Evolutionary conservation across 2,888 invertebrate species (phyloP), one percentile per base, ranked within the genome.

Genomic region (Callosobruchus maculatus): DNA sequence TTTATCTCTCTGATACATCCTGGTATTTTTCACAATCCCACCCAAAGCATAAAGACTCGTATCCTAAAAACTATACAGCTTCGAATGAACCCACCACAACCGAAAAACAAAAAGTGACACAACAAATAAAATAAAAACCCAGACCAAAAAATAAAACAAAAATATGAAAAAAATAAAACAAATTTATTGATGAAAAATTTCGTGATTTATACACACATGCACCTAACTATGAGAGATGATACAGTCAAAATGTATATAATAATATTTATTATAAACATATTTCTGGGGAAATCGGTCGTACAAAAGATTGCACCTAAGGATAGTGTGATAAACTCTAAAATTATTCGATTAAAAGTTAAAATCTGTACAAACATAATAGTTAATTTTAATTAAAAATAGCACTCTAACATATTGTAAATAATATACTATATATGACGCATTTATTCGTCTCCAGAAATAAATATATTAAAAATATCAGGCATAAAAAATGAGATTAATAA

Each of bases 141-240:
- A 87, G 86, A 88, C 88, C 86, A 80, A 72, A 86, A n/a, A 80
- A 77, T 73, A 79, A 80, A 79, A 78, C 76, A 78, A 81, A 76
- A 80, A 79, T 77, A 72, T 80, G 77, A 75, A 81, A 81, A 81
- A 81, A 82, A 82, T 79, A 81, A 82, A 83, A 81, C 79, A 81
- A 71, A 82, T 81, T 81, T 81, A 81, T 81, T 81, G 75, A 78
- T 80, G 76, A 79, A 78, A 67, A 70, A 71, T 74, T 70, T 77
- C 74, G 74, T 75, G 69, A 68, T 77, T 77, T 75, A 73, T 77
- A 78, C 77, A 78, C 76, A 79, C 77, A 78, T 78, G 79, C 79
- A 78, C 74, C 72, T 76, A 75, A 67, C 72, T n/a, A 69, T n/a
- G 70, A 21, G 22, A 76, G 77, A 49, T 49, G 49, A 49, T 49